These are phyloP conservation scores for Xestia ashworthii DNA, from an alignment of 2,888 invertebrate genomes.

Conservation along the genomic window DNA sequence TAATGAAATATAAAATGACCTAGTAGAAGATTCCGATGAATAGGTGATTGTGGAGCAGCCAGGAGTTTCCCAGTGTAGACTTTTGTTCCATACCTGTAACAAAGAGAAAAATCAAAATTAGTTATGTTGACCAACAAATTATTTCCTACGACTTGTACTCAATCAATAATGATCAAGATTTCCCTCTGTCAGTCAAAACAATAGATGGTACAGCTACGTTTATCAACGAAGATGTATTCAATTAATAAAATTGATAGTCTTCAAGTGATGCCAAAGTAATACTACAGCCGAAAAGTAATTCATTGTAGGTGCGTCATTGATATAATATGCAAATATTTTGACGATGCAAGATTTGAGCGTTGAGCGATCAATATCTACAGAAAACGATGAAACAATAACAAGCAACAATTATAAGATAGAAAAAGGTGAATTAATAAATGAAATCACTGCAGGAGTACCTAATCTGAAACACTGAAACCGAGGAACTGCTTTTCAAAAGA, in stretches of 20 bases:
- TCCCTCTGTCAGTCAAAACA: constrained; percentile 1
- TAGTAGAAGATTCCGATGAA: constrained; percentile 38
- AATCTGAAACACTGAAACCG: background rate
- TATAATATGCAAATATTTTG: constrained; percentile 77
- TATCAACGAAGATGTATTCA: constrained; percentile 55
- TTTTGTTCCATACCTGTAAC: constrained; percentile 51
- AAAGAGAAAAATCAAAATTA: background rate
- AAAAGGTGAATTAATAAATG: background rate
- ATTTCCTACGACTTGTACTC: background rate
- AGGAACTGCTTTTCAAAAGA: background rate
- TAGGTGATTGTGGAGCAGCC: constrained; percentile 39
- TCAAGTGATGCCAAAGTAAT: constrained; percentile 72
- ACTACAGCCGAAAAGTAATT: constrained; percentile 74
- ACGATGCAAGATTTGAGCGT: constrained; percentile 57
- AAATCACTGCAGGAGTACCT: background rate
- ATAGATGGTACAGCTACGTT: constrained; percentile 16
- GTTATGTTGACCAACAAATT: background rate
- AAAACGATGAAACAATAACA: background rate
- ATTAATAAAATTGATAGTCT: constrained; percentile 73
- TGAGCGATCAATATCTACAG: constrained; percentile 18
- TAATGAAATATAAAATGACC: constrained; percentile 32
- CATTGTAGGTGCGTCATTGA: constrained; percentile 72
- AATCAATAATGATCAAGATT: constrained; percentile 7
- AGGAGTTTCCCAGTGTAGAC: constrained; percentile 37
- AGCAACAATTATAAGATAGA: too few species aligned